Percentiles rank a stretch among this genome's conserved stretches.
These are phyloP conservation scores for Axea sp. DNA, from an alignment of 2,888 invertebrate genomes.

Conservation along the genomic window DNA sequence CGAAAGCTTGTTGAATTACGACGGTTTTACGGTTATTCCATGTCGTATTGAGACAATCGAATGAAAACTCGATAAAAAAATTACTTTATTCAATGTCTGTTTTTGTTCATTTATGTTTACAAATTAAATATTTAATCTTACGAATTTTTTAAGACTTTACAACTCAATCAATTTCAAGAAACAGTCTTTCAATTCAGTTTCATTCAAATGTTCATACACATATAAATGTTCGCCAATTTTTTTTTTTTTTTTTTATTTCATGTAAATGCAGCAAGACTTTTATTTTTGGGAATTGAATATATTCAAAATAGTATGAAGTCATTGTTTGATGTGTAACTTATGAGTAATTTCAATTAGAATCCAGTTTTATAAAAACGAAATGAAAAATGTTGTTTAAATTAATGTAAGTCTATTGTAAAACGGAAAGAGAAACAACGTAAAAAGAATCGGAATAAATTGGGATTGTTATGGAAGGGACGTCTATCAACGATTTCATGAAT, in stretches of 20 bases:
- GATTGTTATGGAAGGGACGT: conserved; percentile 8
- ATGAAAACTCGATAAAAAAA: too few relatives aligned
- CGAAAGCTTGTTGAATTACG: conserved; percentile 42
- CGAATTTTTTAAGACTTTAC: too few relatives aligned
- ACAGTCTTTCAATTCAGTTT: conserved; percentile 1
- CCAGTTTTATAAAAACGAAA: conserved; percentile 12
- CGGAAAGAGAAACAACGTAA: conserved; percentile 26
- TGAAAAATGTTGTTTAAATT: conserved; percentile 12
- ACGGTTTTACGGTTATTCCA: conserved; percentile 25
- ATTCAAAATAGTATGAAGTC: background rate
- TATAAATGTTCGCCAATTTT: conserved; percentile 2
- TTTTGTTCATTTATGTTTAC: background rate
- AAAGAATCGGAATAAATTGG: conserved; percentile 30
- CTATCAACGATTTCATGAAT: conserved; percentile 23
- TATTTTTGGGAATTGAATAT: conserved; percentile 1
- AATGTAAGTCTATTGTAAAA: conserved; percentile 27
- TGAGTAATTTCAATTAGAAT: conserved; percentile 3
- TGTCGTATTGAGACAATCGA: conserved; percentile 3
- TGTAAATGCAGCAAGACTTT: conserved; percentile 1
- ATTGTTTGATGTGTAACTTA: background rate
- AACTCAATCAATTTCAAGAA: background rate
- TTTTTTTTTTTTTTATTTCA: background rate
- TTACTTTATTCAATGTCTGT: too few relatives aligned
- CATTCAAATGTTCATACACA: background rate
- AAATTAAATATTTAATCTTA: too few relatives aligned